Conservation (phyloP, 1,140 invertebrate species). For the Ostrea edulis region DNA sequence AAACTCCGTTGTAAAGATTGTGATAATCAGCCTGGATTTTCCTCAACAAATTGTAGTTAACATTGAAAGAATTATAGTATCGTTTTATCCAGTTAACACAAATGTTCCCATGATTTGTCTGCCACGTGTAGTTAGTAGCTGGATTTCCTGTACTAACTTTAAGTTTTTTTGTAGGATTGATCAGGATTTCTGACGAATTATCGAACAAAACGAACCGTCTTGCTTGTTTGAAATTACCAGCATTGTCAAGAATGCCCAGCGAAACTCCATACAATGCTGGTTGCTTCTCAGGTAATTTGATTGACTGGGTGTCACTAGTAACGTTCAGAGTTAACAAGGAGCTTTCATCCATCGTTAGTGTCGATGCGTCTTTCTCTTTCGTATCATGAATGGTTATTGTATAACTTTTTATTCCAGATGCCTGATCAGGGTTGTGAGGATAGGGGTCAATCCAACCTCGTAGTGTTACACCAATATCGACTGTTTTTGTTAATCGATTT, state of each 20-base stretch:
- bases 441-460: conserved; percentile 42
- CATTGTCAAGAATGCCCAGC: conserved; percentile 29
- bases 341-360: neutral
- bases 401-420: conserved; percentile 44
- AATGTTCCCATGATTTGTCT: conserved; percentile 49
- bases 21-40: conserved; percentile 41
- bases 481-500: neutral
- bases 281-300: neutral
- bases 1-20: conserved; percentile 37
- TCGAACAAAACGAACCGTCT: conserved; percentile 59
- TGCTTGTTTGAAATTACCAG: conserved; percentile 52
- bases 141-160: conserved; percentile 37
- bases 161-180: neutral
- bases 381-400: conserved; percentile 31
- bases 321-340: neutral
- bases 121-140: conserved; percentile 50
- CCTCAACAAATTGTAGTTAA: conserved; percentile 47
- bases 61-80: conserved; percentile 54
- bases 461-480: neutral
- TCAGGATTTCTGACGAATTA: conserved; percentile 51
- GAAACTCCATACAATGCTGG: conserved; percentile 43
- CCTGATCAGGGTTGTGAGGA: neutral
- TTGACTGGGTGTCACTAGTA: neutral
- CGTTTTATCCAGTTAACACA: conserved; percentile 54
- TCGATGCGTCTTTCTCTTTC: neutral